These are phyloP conservation scores for Oryzias melastigma DNA, from an alignment of 2,113 vertebrate genomes.

Conservation along the genomic window DNA sequence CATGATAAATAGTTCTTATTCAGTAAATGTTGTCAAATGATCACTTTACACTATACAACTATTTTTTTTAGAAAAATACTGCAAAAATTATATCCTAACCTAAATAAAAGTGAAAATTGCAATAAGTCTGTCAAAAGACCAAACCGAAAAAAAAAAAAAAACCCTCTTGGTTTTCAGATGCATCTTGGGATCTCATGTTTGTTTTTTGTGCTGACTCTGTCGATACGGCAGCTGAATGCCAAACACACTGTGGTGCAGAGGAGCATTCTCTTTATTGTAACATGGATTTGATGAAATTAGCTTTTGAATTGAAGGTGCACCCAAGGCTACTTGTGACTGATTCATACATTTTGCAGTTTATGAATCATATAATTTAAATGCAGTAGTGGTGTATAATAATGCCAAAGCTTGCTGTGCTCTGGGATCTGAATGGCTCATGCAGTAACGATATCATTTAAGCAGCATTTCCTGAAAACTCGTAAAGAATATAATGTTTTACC, in stretches of 20 bases:
- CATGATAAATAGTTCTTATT: too few relatives aligned
- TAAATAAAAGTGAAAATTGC: too few relatives aligned
- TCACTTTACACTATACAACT: too few relatives aligned
- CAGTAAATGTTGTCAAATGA: too few relatives aligned
- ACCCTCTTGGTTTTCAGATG: neutral
- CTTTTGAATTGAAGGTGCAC: neutral
- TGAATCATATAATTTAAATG: neutral
- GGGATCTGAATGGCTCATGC: neutral
- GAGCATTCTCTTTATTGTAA: neutral
- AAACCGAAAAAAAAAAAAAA: too few relatives aligned
- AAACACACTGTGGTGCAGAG: neutral
- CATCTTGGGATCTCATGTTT: neutral
- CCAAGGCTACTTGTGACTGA: neutral
- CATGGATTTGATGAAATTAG: neutral
- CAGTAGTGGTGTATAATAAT: neutral
- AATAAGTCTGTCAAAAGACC: too few relatives aligned
- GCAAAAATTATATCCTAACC: too few relatives aligned
- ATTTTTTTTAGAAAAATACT: too few relatives aligned
- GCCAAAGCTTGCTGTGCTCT: neutral
- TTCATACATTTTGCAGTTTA: neutral
- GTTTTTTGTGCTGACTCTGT: neutral
- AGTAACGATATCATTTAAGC: neutral
- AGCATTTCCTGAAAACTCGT: neutral
- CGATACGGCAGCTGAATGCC: neutral
- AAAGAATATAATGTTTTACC: neutral